Evolutionary conservation across 2,888 invertebrate genomes (phyloP).

Genomic region (Taenaris catops): DNA sequence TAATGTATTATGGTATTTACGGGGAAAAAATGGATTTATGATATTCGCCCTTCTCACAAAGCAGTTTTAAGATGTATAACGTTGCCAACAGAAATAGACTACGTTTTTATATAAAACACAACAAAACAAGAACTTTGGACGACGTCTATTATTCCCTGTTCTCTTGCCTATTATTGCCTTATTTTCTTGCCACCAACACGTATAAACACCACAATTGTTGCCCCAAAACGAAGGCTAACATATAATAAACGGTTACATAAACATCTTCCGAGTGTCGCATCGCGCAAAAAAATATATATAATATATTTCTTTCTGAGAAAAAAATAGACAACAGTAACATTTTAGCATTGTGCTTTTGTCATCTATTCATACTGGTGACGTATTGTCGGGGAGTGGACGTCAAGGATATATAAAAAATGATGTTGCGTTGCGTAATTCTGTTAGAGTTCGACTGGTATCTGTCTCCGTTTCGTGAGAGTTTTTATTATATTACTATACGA

Average conservation of each 20-base stretch:
- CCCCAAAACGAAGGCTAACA: constrained; percentile 29
- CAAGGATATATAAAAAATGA: constrained; percentile 25
- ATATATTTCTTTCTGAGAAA: constrained; percentile 31
- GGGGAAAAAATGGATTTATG: too few relatives aligned
- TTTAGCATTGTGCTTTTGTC: constrained; percentile 33
- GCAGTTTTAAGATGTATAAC: constrained; percentile 4
- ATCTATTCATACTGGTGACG: constrained; percentile 29
- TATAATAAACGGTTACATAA: constrained; percentile 37
- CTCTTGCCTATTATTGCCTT: constrained; percentile 19
- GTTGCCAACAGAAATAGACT: constrained; percentile 6
- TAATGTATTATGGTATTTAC: too few relatives aligned
- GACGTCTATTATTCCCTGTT: constrained; percentile 17
- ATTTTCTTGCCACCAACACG: constrained; percentile 15
- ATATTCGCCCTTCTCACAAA: background rate
- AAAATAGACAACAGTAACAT: constrained; percentile 33
- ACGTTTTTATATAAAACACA: constrained; percentile 9
- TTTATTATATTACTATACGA: too few relatives aligned
- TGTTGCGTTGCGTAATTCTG: too few relatives aligned
- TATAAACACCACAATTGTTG: constrained; percentile 21
- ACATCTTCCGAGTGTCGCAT: constrained; percentile 31
- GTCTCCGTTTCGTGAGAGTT: too few relatives aligned
- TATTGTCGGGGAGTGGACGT: constrained; percentile 23
- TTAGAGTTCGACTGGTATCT: too few relatives aligned
- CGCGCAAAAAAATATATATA: constrained; percentile 21
- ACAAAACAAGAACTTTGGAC: constrained; percentile 14